Base-by-base conservation (phyloP, 2,888 invertebrate genomes). In the Omphaloscelis lunosa region DNA sequence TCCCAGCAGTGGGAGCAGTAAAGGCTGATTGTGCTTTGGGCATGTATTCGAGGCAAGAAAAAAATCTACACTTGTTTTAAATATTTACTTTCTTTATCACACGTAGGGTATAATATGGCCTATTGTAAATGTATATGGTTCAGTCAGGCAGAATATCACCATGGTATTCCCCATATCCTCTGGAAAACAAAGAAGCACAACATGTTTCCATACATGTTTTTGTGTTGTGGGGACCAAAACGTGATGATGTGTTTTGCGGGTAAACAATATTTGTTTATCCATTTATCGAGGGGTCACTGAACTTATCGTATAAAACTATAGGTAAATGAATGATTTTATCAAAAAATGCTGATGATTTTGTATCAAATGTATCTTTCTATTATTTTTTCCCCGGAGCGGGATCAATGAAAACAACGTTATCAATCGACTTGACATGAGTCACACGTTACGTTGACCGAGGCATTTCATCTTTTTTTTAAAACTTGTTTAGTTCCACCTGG, bases 321-420 rank as follows among this genome's bases (percentile, higher is more conserved):
- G 20, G 15, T 15, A 39, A 27, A 67, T 34, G 0, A 41, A 29
- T 41, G 51, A 61, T 51, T 27, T 29, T 41, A 51, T 75, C 11
- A 17, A 51, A 12, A 45, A 61, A 53, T n/a, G 27, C n/a, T 12
- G 11, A 53, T 27, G 45, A 15, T 27, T 65, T 53, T 66, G 23
- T 34, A 72, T 65, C 27, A 77, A 34, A 72, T 72, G 41, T 48
- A 53, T 61, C 34, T 48, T 62, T 48, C 29, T 29, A 41, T 72
- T 78, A 66, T 73, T 67, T 67, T 73, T 79, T 79, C 79, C 79
- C 79, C 79, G 53, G 23, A 23, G 34, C 8, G 27, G 15, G 45
- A 61, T 34, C 48, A 12, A 72, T 23, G 65, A 58, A 72, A 72
- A 77, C 41, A 77, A 65, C 23, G 29, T 71, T 77, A 78, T 78